A percentile compares a stretch with the other conserved stretches of the same genome.
Conservation (phyloP, 2,797 vertebrate genomes). For the Setipinna tenuifilis region DNA sequence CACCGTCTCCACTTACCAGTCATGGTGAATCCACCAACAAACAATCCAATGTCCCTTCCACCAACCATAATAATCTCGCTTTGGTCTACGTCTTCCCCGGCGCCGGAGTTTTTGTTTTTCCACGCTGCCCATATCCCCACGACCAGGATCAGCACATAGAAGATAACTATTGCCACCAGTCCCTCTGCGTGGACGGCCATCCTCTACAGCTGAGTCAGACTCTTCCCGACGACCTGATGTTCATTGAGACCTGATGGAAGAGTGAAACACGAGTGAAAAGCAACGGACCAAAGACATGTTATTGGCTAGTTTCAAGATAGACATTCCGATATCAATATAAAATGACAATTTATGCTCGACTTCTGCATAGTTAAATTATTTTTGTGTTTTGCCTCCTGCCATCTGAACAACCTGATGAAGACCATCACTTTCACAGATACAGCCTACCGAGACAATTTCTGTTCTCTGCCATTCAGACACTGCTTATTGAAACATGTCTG, state of each 20-base stretch:
- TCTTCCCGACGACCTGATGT: slow-evolving; percentile 49
- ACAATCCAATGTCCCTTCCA: slow-evolving; percentile 92
- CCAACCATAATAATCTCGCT: slow-evolving; percentile 95
- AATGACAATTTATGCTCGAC: neutral
- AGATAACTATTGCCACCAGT: slow-evolving; percentile 90
- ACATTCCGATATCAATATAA: neutral
- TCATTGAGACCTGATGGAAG: slow-evolving; percentile 63
- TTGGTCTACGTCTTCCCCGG: slow-evolving; percentile 72
- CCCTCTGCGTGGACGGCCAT: slow-evolving; percentile 94
- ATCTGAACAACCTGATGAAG: neutral
- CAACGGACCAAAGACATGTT: neutral
- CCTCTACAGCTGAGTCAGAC: slow-evolving; percentile 63
- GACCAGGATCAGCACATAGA: slow-evolving; percentile 90
- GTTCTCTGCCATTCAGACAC: too few species aligned
- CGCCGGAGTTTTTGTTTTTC: slow-evolving; percentile 91
- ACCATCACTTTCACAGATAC: neutral
- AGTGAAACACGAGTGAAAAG: neutral
- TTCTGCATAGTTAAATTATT: neutral
- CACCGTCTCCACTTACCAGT: slow-evolving; percentile 79
- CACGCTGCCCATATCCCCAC: slow-evolving; percentile 98
- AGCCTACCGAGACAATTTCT: too few species aligned
- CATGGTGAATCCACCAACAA: slow-evolving; percentile 97
- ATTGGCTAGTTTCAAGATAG: neutral
- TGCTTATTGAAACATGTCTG: too few species aligned
- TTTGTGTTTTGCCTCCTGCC: neutral